Conservation (phyloP, 2,888 invertebrate species). For the Hypercompe scribonia region DNA sequence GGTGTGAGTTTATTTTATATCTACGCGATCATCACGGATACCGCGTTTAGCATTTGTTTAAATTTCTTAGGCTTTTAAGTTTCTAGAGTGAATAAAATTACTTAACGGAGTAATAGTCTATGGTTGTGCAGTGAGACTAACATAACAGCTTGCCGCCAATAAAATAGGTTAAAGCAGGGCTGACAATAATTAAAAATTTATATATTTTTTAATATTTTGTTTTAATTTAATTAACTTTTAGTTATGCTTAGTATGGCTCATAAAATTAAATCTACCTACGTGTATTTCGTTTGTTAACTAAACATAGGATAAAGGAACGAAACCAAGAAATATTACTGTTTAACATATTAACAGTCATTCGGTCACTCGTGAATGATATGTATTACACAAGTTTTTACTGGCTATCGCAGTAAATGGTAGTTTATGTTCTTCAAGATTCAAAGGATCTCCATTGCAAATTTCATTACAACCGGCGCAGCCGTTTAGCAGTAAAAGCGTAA, state of each 20-base stretch:
- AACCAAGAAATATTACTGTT: neutral
- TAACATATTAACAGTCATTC: neutral
- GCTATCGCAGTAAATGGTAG: too few relatives aligned
- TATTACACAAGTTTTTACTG: too few relatives aligned
- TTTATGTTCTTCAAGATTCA: too few relatives aligned
- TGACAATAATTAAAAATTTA: too few relatives aligned
- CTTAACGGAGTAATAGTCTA: conserved; percentile 52
- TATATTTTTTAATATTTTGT: too few relatives aligned
- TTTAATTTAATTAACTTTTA: neutral
- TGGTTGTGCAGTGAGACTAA: conserved; percentile 53
- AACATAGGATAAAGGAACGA: neutral
- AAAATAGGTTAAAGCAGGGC: conserved; percentile 45
- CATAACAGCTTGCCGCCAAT: conserved; percentile 62
- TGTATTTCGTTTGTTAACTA: neutral
- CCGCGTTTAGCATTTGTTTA: too few relatives aligned
- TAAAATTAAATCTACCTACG: neutral
- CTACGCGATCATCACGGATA: too few relatives aligned
- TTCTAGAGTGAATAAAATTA: conserved; percentile 56
- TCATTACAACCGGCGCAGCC: too few relatives aligned
- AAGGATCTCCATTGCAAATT: too few relatives aligned
- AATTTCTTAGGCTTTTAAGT: too few relatives aligned
- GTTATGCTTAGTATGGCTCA: neutral
- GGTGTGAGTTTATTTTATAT: too few relatives aligned
- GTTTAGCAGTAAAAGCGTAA: too few relatives aligned
- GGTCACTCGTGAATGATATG: neutral